phyloP scores from a whole-genome alignment of 2,797 vertebrate species.

The Bradypodion ventrale region DNA sequence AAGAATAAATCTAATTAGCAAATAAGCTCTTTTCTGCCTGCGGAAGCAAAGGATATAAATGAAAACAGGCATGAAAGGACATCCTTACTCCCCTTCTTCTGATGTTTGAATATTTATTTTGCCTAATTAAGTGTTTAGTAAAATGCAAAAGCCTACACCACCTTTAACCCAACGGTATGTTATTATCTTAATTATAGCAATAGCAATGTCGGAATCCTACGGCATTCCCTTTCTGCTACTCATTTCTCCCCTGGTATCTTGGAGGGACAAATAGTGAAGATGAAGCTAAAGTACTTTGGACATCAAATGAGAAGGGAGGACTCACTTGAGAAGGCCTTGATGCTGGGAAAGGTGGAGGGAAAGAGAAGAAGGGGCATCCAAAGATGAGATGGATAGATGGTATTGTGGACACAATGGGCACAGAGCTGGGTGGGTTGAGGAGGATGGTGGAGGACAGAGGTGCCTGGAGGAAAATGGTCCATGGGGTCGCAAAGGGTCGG shows the following conservation, averaged over 20 bases:
- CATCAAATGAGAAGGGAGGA: no score
- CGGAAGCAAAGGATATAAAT: neutral
- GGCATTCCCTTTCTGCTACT: neutral
- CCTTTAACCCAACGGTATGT: neutral
- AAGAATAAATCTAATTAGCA: conserved; percentile 17
- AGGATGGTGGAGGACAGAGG: no score
- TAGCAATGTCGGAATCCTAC: neutral
- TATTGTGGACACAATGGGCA: no score
- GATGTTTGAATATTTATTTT: neutral
- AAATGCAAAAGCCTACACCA: neutral
- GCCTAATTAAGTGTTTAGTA: neutral
- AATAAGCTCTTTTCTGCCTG: neutral
- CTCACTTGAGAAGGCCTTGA: no score
- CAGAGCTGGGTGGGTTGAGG: no score
- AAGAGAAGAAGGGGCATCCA: no score
- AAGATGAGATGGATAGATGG: no score
- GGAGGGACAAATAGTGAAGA: no score
- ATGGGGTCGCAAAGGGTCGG: no score
- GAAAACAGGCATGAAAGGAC: neutral
- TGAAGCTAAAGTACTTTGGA: no score
- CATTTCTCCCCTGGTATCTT: neutral
- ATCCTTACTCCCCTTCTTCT: neutral
- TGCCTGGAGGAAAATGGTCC: no score
- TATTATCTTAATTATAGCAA: neutral
- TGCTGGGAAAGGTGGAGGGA: no score